Conservation (phyloP, 2,888 invertebrate species). For the Clusia tigrina region DNA sequence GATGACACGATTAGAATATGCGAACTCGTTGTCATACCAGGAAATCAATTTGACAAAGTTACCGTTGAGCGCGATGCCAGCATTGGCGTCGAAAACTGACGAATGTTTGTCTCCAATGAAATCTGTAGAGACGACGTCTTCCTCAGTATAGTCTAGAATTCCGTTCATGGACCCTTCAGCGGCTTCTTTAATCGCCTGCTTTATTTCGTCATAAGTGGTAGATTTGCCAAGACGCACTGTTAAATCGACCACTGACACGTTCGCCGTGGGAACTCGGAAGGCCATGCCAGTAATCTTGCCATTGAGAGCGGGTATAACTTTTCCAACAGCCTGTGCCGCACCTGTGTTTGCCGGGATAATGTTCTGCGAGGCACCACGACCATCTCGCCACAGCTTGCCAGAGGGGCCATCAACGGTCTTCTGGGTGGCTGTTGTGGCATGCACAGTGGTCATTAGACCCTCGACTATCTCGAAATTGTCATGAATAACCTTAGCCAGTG, state of each 20-base stretch:
- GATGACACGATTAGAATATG: constrained; percentile 96
- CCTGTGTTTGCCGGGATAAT: constrained; percentile 99
- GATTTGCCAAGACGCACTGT: constrained; percentile 89
- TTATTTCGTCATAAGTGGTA: constrained; percentile 88
- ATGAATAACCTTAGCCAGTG: constrained; percentile 93
- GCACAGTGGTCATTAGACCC: constrained; percentile 95
- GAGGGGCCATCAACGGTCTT: constrained; percentile 99
- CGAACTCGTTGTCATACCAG: constrained; percentile 99
- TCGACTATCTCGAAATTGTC: constrained; percentile 97
- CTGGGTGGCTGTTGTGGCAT: constrained; percentile 98
- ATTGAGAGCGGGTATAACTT: constrained; percentile 96
- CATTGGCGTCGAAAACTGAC: constrained; percentile 96
- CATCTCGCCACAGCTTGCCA: constrained; percentile 94
- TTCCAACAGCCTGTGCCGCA: constrained; percentile 99
- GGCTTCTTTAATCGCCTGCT: constrained; percentile 86
- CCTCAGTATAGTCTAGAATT: constrained; percentile 93
- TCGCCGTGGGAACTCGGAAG: constrained; percentile 96
- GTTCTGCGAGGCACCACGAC: constrained; percentile 97
- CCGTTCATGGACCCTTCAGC: constrained; percentile 88
- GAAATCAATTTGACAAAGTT: constrained; percentile 97
- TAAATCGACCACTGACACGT: constrained; percentile 98
- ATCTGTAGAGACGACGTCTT: constrained; percentile 95
- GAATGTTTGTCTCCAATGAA: constrained; percentile 92
- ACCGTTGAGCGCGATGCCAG: constrained; percentile 93
- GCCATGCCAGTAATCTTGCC: constrained; percentile 99